phyloP scores from a whole-genome alignment of 2,113 vertebrate species.

The Oreochromis tanganicae region DNA sequence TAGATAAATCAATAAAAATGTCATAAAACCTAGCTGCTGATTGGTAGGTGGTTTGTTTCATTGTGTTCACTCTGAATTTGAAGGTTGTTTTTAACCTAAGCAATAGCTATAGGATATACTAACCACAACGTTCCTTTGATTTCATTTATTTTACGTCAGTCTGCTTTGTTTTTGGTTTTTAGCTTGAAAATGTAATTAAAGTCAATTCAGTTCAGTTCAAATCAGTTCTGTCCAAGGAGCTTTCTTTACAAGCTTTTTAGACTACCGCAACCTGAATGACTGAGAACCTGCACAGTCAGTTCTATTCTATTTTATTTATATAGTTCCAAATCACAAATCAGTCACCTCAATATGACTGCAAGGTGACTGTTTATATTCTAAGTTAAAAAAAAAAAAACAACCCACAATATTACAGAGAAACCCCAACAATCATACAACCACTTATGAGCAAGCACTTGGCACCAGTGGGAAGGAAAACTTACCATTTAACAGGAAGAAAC shows the following conservation, averaged over 20 bases:
- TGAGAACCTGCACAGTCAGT: neutral
- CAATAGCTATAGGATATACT: neutral
- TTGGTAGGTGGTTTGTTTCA: neutral
- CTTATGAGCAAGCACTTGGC: neutral
- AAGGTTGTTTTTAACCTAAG: neutral
- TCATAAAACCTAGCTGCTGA: neutral
- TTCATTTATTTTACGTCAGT: neutral
- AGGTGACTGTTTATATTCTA: neutral
- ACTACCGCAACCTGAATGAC: neutral
- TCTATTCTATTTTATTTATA: neutral
- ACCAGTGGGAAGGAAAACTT: neutral
- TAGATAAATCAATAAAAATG: neutral
- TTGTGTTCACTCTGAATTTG: neutral
- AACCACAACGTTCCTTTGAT: neutral
- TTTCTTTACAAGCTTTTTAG: neutral
- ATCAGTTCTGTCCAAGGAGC: neutral
- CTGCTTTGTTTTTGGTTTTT: neutral
- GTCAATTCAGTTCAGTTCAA: neutral
- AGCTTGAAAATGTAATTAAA: neutral
- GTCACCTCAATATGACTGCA: neutral
- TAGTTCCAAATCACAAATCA: neutral
- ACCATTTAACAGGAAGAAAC: neutral
- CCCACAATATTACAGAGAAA: neutral
- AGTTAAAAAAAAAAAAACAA: rapidly evolving
- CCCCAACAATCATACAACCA: neutral